Conservation (phyloP, 2,797 vertebrate species). For the Sebastes steindachneri region DNA sequence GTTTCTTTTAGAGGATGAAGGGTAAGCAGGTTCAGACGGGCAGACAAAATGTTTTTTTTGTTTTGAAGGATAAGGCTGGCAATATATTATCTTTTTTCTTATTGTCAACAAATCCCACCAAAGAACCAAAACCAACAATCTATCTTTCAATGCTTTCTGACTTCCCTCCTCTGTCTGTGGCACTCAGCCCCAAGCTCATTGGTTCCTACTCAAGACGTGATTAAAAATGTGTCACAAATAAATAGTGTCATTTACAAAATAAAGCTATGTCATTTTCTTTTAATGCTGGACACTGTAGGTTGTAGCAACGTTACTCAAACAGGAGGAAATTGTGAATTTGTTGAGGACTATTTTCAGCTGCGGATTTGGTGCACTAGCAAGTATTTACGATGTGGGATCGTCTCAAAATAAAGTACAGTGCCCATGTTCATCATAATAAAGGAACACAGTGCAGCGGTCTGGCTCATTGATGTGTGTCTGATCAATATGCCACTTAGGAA, state of each 20-base stretch:
- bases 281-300: not conserved
- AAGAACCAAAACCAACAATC: not conserved
- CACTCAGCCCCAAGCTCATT: not conserved
- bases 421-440: not conserved
- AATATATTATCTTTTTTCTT: not conserved
- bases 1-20: constrained; percentile 10
- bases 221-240: not conserved
- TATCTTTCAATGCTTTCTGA: not conserved
- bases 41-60: not conserved
- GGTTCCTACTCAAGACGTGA: not conserved
- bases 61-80: no score
- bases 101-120: not conserved
- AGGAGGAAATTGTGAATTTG: not conserved
- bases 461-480: not conserved
- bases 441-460: not conserved
- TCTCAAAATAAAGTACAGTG: not conserved
- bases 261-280: not conserved
- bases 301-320: not conserved
- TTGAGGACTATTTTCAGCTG: not conserved
- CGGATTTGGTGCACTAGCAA: not conserved
- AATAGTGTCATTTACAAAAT: not conserved
- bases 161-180: not conserved
- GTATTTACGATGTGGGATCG: not conserved
- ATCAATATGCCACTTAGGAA: not conserved
- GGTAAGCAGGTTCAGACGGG: constrained; percentile 11